Evolutionary conservation across 1,140 invertebrate genomes (phyloP), one percentile per base, ranked within the genome.

Genomic region (Lepidurus couesii): DNA sequence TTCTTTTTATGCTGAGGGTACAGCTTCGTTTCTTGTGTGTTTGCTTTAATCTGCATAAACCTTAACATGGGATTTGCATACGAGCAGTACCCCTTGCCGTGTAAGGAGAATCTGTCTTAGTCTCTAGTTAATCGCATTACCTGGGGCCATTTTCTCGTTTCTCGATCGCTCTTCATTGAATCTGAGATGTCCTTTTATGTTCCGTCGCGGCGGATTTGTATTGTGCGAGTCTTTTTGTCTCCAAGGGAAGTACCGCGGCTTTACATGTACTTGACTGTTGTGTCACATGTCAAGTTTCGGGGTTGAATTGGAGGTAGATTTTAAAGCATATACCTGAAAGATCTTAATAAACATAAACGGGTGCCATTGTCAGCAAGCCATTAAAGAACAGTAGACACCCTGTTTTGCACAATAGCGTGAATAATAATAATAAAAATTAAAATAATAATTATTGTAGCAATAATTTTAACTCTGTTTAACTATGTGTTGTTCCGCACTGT

Each of bases 41-140:
- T 65, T 65, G 21, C 53, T 34, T 4, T 34, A 34, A 34, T 34
- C 4, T 34, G 34, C 53, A 21, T 65, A 65, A 65, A 65, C 53
- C 21, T 65, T 65, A 13, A 65, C 53, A 1, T 13, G 53, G 8
- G 21, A 65, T 65, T 65, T 21, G 21, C 53, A 65, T 65, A 65
- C 16, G 13, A 65, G 53, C 53, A 65, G 21, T 65, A 21, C 13
- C 53, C 26, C 26, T 34, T 21, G 53, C 16, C 13, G 1, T 65
- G 53, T 21, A 65, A 16, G 13, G 53, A 16, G 3, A 65, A 65
- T 65, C 53, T 65, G 53, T 65, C 53, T 65, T 21, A 65, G 53
- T 65, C 53, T 65, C 53, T 13, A 65, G 53, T 65, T 65, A 65
- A 65, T 65, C 53, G 53, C 21, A 65, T 65, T 65, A 65, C 21